Base-by-base conservation (phyloP, 2,888 invertebrate genomes). In the Drosophila leonis region DNA sequence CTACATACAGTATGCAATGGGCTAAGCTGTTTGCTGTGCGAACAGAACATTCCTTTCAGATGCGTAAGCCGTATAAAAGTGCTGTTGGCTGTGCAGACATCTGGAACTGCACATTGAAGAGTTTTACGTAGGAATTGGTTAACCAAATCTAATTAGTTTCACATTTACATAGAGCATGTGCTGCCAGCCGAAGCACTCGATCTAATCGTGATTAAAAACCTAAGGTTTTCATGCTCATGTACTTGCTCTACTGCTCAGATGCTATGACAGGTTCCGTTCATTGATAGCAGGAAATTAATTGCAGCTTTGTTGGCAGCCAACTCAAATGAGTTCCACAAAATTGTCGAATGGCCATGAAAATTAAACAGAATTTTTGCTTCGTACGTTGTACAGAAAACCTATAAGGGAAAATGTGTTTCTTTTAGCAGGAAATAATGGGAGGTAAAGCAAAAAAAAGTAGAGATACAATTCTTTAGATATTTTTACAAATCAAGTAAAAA, bases 131-230 rank as follows among this genome's bases (percentile, higher is more conserved):
- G 52, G 33, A 39, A 46, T 42, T 68, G 66, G 59, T 68, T 60
- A 60, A 66, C 24, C 15, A 59, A 78, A 86, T 75, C 62, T 75
- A 83, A 88, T 88, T 80, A 83, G 73, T 66, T 65, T 73, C 68
- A 59, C 65, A 83, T 77, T 83, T 69, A 60, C 59, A 56, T 41
- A 46, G 60, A 18, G 9, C 29, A 65, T 42, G 41, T n/a, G 54
- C 33, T 42, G 33, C 31, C 49, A 18, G 70, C 33, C 18, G 33
- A 33, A 29, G 20, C 13, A 31, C 35, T 15, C 7, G 49, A 18
- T 15, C 24, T 35, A 31, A 52, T 15, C 51, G 15, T 13, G 33
- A 33, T 51, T 20, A 3, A 20, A 9, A 15, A 4, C 51, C 18
- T 20, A 7, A 33, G 8, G 33, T 33, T 33, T 20, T 1, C 33